Base-by-base conservation (phyloP, 2,113 vertebrate genomes). In the Pseudopipra pipra region DNA sequence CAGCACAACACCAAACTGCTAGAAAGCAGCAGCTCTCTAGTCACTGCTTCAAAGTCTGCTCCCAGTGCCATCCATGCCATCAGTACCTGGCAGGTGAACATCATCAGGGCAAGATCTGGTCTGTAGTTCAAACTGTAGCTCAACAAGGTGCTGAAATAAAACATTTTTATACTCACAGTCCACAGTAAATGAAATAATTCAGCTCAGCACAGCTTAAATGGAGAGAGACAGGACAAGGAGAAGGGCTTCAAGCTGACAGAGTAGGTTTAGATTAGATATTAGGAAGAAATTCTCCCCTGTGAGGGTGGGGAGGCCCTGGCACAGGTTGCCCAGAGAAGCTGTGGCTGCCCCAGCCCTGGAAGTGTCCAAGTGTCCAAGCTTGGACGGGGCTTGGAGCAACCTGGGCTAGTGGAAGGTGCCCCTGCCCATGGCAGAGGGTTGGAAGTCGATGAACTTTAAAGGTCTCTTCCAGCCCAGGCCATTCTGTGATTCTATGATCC, bases 391-490 rank as follows among this genome's bases (percentile, higher is more conserved):
- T 52, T 46, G 28, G 37, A 54, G 39, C 24, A 43, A 17, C 13
- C 5, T 61, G n/a, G 1, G 0, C 0, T 1, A 22, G 30, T 41
- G 24, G 47, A 54, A 55, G 62, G 35, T 39, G 35, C 12, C 59
- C 35, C 59, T 62, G 35, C 8, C 6, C 28, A 59, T 3, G 27
- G 23, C 28, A 81, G 23, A 8, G 7, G 33, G 10, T 20, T 59
- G 37, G 27, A 58, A 46, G 12, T 44, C 14, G 14, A 37, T 20
- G 19, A 67, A 39, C 52, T 46, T 59, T 8, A 67, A 67, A 67
- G 5, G 8, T 8, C 22, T 15, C 19, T 49, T 41, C 35, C 24
- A 63, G 41, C 5, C 8, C 46, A 59, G 23, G 52, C 8, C 23
- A 67, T 46, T 37, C 44, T 52, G 37, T 39, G 37, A 67, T 28